Conservation (phyloP, 1,140 invertebrate genomes). For the Rhagoletis pomonella region DNA sequence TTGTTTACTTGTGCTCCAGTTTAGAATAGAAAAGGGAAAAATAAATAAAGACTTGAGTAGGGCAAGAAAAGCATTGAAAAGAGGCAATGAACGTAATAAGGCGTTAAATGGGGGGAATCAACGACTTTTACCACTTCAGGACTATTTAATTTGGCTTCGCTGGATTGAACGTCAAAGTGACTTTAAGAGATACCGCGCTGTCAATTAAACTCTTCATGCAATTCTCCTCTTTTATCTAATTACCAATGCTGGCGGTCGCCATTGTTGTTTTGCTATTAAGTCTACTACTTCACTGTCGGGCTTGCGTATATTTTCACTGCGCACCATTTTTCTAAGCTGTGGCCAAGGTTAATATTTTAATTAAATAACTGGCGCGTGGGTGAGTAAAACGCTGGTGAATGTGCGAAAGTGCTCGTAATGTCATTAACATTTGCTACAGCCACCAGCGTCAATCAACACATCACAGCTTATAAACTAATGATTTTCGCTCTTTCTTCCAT, state of each 20-base stretch:
- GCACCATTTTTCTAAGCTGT: conserved; percentile 13
- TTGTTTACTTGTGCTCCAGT: background rate
- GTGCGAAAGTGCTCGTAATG: background rate
- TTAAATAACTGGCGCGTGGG: conserved; percentile 21
- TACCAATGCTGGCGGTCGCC: background rate
- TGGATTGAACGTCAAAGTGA: background rate
- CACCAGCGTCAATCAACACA: background rate
- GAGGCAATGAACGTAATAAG: background rate
- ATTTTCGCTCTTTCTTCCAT: background rate
- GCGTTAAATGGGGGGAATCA: background rate
- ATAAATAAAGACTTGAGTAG: background rate
- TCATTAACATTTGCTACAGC: background rate
- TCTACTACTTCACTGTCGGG: background rate
- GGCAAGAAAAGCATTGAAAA: background rate
- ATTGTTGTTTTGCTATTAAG: background rate
- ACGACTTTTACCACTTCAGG: conserved; percentile 10
- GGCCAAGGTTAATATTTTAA: conserved; percentile 47
- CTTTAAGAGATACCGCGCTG: conserved; percentile 3
- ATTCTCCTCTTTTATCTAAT: background rate
- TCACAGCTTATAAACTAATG: background rate
- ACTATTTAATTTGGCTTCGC: background rate
- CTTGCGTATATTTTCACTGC: background rate
- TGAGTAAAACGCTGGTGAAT: background rate
- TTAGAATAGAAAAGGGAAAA: background rate
- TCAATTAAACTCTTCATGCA: background rate